Evolutionary conservation across 2,888 invertebrate species (phyloP), one percentile per base, ranked within the genome.

Genomic region (Zaprionus obscuricornis): DNA sequence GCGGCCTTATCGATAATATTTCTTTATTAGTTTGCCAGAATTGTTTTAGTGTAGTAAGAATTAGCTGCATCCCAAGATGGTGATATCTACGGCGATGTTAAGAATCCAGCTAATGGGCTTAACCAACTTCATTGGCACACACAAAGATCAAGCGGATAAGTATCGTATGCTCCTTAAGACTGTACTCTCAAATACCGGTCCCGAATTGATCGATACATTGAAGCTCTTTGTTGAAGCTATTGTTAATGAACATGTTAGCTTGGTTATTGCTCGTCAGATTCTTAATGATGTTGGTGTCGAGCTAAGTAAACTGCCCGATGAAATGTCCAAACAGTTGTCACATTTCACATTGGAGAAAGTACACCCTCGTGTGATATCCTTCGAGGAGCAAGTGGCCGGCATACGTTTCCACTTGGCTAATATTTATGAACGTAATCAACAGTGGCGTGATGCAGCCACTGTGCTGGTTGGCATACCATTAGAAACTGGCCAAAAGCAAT

Each of bases 401-500:
- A 97, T 99, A 71, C 93, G 98, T 70, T 98, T 98, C 89, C 97
- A 98, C 90, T 92, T 99, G 79, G 97, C 98, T n/a, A 95, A 96
- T 73, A 97, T 98, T 76, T 98, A 98, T 91, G 98, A 99, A 90
- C 92, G 96, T 54, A 96, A 97, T 90, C 95, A 96, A 79, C 94
- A 95, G 83, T 98, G 98, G 97, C 94, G 95, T 81, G 98, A 98
- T 87, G 98, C 99, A 26, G 98, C 98, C 0, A 95, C 94, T 89
- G 97, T 98, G 31, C 92, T 99, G 51, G 97, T 97, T 55, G 98
- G 98, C 49, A 98, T 98, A 79, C 98, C 98, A 1, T 90, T 98
- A 64, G 98, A 98, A 92, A 98, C 98, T 51, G 98, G 98, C 51
- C 98, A 98, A 91, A 98, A 98, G 95, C 98, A n/a, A n/a, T n/a